Conservation (phyloP, 2,113 vertebrate genomes). For the Daboia siamensis region DNA sequence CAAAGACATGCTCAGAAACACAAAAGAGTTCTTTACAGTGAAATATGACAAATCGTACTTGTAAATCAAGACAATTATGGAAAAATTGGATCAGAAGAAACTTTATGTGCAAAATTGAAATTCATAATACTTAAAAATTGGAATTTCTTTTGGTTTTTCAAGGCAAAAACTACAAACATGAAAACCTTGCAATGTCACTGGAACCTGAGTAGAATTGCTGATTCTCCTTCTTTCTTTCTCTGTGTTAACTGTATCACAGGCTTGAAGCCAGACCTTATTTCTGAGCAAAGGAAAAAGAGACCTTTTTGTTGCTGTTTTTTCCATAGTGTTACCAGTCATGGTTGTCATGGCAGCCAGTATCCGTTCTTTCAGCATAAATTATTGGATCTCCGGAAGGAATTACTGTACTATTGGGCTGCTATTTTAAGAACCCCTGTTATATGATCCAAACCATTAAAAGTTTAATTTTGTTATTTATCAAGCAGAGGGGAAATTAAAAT, state of each 20-base stretch:
- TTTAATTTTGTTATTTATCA: slow-evolving; percentile 83
- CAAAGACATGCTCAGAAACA: slow-evolving; percentile 26
- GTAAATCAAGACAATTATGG: slow-evolving; percentile 29
- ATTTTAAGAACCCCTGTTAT: slow-evolving; percentile 78
- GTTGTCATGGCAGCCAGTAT: slow-evolving; percentile 73
- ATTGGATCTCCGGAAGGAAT: slow-evolving; percentile 83
- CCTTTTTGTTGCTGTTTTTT: slow-evolving; percentile 75
- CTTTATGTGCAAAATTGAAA: neutral
- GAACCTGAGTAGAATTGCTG: slow-evolving; percentile 76
- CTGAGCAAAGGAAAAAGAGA: slow-evolving; percentile 69
- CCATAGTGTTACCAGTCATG: slow-evolving; percentile 79
- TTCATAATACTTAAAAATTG: neutral
- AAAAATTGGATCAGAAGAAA: slow-evolving; percentile 10
- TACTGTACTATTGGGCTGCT: slow-evolving; percentile 72
- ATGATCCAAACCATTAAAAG: slow-evolving; percentile 80
- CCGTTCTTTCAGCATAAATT: slow-evolving; percentile 79
- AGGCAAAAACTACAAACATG: slow-evolving; percentile 26
- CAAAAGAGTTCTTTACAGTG: slow-evolving; percentile 39
- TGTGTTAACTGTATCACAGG: slow-evolving; percentile 70
- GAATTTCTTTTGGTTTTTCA: neutral
- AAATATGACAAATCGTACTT: slow-evolving; percentile 37
- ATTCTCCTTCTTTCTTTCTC: slow-evolving; percentile 53
- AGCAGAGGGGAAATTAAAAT: slow-evolving; percentile 85
- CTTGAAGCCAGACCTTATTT: slow-evolving; percentile 77
- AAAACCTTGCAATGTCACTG: slow-evolving; percentile 60